phyloP scores from a whole-genome alignment of 30 jellyfish, hydroid and myxozoan species.

The Aurelia sp. region DNA sequence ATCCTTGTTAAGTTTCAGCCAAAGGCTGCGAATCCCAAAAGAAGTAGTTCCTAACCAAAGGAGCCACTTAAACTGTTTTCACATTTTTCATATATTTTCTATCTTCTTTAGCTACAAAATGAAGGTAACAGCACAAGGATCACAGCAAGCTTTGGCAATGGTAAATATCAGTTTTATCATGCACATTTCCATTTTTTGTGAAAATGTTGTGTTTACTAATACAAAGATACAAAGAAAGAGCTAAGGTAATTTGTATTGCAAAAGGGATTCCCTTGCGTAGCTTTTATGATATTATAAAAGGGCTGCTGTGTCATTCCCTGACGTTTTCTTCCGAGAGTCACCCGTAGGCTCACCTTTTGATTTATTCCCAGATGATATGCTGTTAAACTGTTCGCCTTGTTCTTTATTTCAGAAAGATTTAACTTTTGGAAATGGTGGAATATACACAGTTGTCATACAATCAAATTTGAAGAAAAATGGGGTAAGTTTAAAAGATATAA shows the following conservation, averaged over 20 bases:
- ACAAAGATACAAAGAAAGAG: no score
- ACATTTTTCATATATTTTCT: no score
- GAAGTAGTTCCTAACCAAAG: neutral
- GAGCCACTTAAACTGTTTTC: neutral
- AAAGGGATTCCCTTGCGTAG: no score
- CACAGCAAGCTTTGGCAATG: constrained; percentile 74
- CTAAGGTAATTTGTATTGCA: no score
- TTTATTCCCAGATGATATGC: neutral
- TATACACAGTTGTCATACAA: constrained; percentile 95
- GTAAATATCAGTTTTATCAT: no score
- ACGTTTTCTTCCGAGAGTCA: no score
- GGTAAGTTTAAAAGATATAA: constrained; percentile 28
- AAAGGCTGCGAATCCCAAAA: no score
- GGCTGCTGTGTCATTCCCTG: no score
- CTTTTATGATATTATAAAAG: no score
- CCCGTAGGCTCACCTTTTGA: no score
- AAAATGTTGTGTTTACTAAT: no score
- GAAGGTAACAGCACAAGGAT: constrained; percentile 77
- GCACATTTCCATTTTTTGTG: no score
- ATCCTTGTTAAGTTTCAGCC: neutral
- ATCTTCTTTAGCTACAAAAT: constrained; percentile 60
- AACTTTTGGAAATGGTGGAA: constrained; percentile 95
- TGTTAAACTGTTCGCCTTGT: neutral
- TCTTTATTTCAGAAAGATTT: constrained; percentile 65
- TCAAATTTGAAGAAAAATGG: constrained; percentile 69